Base-by-base conservation (phyloP, 2,888 invertebrate species). In the Meghimatium bilineatum region DNA sequence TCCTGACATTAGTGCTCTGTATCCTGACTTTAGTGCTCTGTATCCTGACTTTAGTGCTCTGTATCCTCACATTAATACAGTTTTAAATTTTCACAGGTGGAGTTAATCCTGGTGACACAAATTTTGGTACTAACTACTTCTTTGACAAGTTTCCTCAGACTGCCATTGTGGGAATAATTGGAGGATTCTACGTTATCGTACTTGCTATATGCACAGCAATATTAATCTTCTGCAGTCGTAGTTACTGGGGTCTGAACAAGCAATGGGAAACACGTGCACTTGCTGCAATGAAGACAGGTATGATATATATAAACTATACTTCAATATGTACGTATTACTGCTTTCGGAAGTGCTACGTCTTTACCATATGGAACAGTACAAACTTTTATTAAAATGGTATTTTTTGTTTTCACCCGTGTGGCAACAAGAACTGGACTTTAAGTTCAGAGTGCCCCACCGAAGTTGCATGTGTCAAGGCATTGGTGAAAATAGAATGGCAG, bases 231-330 rank as follows among this genome's bases (percentile, higher is more conserved):
- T 85, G 69, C 67, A 72, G 79, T 52, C 60, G 83, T 20, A 72
- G n/a, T 20, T 81, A 75, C 29, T 63, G 83, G 76, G 86, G 86
- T 23, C 26, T 69, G 60, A 82, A 85, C 69, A 83, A 86, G 32
- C 38, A 77, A 20, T 86, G 86, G 86, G 85, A 86, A 32, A 80
- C 78, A 26, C 86, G 85, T 67, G 78, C 85, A 56, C 83, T 86
- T 26, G 71, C 79, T 44, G 74, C 72, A 29, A 29, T 83, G 12
- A 79, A 79, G 71, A 83, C 83, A 69, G 83, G 83, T 83, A 72
- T 32, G 78, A 63, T 14, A 63, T 32, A 17, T 32, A 66, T 17
- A 66, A 17, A 44, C n/a, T n/a, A n/a, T n/a, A n/a, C n/a, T n/a
- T n/a, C n/a, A n/a, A n/a, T n/a, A n/a, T n/a, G n/a, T n/a, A n/a